Conservation (phyloP, 2,888 invertebrate species). For the Brachyopa scutellaris region DNA sequence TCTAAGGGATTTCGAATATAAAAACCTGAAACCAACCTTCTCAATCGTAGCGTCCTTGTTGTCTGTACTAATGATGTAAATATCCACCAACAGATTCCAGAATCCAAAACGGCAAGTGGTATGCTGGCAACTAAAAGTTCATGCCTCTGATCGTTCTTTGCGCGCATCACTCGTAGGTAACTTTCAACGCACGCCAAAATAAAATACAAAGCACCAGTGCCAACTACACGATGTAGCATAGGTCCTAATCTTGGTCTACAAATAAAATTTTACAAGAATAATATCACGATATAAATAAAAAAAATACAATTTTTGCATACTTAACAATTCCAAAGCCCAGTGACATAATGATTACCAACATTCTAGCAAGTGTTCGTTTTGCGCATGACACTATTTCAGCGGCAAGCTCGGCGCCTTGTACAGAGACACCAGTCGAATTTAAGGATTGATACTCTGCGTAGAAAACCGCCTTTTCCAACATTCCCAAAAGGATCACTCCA, state of each 20-base stretch:
- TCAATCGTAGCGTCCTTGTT: conserved; percentile 91
- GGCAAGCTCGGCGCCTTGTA: conserved; percentile 88
- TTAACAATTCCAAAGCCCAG: conserved; percentile 98
- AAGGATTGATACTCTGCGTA: conserved; percentile 93
- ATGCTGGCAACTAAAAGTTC: conserved; percentile 89
- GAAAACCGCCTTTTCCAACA: conserved; percentile 94
- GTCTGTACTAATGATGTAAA: conserved; percentile 94
- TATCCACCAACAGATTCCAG: conserved; percentile 97
- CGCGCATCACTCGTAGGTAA: conserved; percentile 88
- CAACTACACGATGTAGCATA: conserved; percentile 93
- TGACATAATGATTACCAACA: conserved; percentile 96
- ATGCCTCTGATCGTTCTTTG: conserved; percentile 85
- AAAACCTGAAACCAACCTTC: conserved; percentile 83
- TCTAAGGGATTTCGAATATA: no score
- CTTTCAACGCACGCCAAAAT: conserved; percentile 93
- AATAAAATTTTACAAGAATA: no score
- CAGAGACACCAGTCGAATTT: conserved; percentile 86
- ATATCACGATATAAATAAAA: no score
- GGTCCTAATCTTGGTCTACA: conserved; percentile 93
- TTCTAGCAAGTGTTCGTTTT: conserved; percentile 94
- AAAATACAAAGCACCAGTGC: conserved; percentile 92
- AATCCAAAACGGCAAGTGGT: conserved; percentile 92
- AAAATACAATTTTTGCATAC: conserved; percentile 82
- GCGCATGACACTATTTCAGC: conserved; percentile 96
- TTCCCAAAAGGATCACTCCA: conserved; percentile 92